Evolutionary conservation across 2,797 vertebrate species (phyloP).

Genomic region (Megaceryle alcyon): DNA sequence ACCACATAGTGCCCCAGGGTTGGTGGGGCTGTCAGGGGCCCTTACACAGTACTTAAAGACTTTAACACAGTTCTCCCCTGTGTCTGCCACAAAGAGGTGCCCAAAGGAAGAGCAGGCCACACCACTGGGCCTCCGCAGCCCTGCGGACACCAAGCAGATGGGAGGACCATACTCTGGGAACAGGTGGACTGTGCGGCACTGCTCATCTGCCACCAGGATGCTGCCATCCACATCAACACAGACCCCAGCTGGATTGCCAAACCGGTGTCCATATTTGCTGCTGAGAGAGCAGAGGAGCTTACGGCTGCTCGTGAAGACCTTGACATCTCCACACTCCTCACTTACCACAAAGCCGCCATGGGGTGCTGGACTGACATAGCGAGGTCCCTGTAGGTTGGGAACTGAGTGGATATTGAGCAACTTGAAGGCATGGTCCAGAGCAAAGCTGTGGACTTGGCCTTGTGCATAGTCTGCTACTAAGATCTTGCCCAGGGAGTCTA

Average conservation of each 20-base stretch:
- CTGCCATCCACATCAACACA: conserved; percentile 59
- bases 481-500: conserved; percentile 62
- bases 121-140: conserved; percentile 34
- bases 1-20: neutral
- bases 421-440: conserved; percentile 45
- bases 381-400: conserved; percentile 64
- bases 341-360: conserved; percentile 69
- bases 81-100: conserved; percentile 68
- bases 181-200: conserved; percentile 57
- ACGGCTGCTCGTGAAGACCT: conserved; percentile 54
- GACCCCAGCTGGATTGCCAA: conserved; percentile 70
- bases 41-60: conserved; percentile 66
- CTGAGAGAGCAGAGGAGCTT: conserved; percentile 65
- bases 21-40: neutral
- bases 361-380: conserved; percentile 5
- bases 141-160: conserved; percentile 63
- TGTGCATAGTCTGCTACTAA: conserved; percentile 70
- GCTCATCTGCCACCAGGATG: conserved; percentile 68
- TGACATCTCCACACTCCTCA: conserved; percentile 70
- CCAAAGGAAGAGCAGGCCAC: conserved; percentile 70
- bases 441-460: conserved; percentile 67
- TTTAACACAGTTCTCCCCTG: conserved; percentile 62
- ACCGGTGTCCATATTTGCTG: conserved; percentile 23
- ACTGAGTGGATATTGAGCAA: neutral
- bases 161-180: conserved; percentile 61